These are phyloP conservation scores for Microplitis demolitor DNA, from an alignment of 1,140 invertebrate species.

Conservation along the genomic window DNA sequence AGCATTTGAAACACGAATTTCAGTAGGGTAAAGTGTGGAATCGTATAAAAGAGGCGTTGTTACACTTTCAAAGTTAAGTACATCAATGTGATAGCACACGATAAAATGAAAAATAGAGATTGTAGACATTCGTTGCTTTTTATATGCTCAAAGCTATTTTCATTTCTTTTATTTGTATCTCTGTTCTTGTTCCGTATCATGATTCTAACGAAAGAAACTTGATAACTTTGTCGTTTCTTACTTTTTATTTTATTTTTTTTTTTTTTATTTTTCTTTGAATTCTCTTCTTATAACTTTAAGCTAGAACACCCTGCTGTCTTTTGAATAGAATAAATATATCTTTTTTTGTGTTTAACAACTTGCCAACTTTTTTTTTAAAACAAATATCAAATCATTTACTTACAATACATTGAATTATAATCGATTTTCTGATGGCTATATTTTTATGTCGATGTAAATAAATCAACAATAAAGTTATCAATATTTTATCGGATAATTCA, in stretches of 20 bases:
- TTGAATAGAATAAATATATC: not conserved
- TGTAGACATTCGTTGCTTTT: not conserved
- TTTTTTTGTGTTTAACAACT: too few relatives aligned
- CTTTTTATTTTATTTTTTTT: not conserved
- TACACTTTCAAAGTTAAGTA: not conserved
- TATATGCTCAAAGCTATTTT: not conserved
- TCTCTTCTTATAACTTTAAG: not conserved
- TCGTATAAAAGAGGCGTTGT: too few relatives aligned
- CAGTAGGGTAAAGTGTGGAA: not conserved
- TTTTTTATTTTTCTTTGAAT: not conserved
- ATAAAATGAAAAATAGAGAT: not conserved
- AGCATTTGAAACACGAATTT: not conserved
- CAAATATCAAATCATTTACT: too few relatives aligned
- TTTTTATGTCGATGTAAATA: too few relatives aligned
- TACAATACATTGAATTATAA: too few relatives aligned
- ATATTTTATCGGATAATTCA: too few relatives aligned
- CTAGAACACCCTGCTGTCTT: not conserved
- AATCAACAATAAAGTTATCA: too few relatives aligned
- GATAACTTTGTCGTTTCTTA: not conserved
- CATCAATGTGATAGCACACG: not conserved
- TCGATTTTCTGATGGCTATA: too few relatives aligned
- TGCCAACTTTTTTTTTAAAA: too few relatives aligned
- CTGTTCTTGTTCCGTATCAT: not conserved
- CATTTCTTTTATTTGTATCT: not conserved
- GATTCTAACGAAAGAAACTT: not conserved